Percentiles rank a stretch among this genome's conserved stretches.
Evolutionary conservation across 2,888 invertebrate species (phyloP).

Genomic region (Pristionchus exspectatus): DNA sequence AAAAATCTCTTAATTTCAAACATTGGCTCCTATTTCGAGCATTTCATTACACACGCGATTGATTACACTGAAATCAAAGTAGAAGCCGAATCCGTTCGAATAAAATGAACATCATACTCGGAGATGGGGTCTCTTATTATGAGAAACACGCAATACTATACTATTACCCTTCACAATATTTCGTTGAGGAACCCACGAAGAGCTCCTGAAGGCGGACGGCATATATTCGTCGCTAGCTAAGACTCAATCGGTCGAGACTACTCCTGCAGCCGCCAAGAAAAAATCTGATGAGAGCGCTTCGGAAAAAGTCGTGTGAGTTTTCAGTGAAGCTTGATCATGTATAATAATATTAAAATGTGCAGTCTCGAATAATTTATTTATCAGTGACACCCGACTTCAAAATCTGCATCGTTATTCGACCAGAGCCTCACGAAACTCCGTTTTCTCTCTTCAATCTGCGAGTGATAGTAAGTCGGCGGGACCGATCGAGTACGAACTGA

Average conservation of each 20-base stretch:
- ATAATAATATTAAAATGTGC: not conserved
- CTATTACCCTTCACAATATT: not conserved
- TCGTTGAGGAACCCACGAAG: conserved; percentile 67
- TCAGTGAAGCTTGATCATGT: no score
- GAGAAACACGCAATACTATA: no score
- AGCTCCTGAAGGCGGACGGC: conserved; percentile 64
- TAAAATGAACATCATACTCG: no score
- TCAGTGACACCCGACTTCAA: conserved; percentile 7
- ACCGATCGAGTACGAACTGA: not conserved
- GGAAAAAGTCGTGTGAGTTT: conserved; percentile 8
- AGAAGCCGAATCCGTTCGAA: no score
- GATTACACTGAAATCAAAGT: no score
- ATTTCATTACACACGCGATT: no score
- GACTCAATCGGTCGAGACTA: conserved; percentile 57
- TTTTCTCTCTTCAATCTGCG: not conserved
- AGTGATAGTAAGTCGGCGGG: not conserved
- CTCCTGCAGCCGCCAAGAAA: not conserved
- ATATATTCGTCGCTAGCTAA: conserved; percentile 66
- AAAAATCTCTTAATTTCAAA: no score
- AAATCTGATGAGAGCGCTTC: not conserved
- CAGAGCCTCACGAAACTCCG: not conserved
- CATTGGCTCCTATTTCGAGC: no score
- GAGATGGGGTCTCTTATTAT: no score
- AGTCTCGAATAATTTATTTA: not conserved
- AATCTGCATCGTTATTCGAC: conserved; percentile 41